Conservation (phyloP, 2,113 vertebrate genomes). For the Centropus bengalensis region DNA sequence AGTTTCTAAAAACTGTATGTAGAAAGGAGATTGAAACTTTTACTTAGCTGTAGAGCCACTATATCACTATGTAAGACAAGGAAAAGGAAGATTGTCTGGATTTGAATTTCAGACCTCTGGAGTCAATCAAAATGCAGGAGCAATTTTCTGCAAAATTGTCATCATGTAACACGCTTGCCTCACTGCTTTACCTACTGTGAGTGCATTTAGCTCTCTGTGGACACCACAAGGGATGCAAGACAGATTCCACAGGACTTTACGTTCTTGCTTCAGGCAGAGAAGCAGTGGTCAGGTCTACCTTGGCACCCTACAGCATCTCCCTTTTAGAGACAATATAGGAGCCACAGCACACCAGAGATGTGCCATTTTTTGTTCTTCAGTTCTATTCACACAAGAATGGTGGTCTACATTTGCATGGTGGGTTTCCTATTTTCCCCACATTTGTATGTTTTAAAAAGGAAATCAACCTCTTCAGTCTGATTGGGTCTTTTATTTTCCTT, state of each 20-base stretch:
- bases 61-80: not conserved
- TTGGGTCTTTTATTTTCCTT: not conserved
- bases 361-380: not conserved
- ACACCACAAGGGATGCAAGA: not conserved
- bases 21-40: not conserved
- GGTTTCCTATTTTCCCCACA: not conserved
- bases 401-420: not conserved
- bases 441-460: not conserved
- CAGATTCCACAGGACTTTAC: not conserved
- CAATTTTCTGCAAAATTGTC: not conserved
- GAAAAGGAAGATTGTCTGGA: not conserved
- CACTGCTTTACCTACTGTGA: not conserved
- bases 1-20: not conserved
- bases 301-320: not conserved
- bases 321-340: not conserved
- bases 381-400: not conserved
- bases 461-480: not conserved
- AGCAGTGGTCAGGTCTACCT: not conserved
- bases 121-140: not conserved
- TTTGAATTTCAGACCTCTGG: not conserved
- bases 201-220: not conserved
- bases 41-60: not conserved
- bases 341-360: not conserved
- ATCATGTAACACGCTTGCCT: not conserved
- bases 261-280: not conserved